Evolutionary conservation across 23 tunicate genomes (phyloP).

Genomic region (Styela plicata): DNA sequence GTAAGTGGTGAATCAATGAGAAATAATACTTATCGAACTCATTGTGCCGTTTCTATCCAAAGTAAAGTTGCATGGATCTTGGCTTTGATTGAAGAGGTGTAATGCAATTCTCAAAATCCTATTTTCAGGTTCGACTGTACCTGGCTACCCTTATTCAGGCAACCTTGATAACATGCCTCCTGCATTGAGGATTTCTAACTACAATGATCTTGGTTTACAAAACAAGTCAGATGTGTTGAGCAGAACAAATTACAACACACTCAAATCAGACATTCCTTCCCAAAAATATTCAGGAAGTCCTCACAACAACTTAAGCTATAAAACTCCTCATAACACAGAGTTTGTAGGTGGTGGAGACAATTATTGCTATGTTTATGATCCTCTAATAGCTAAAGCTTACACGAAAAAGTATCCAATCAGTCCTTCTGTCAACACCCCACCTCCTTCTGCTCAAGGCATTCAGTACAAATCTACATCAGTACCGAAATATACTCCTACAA

Average conservation of each 20-base stretch:
- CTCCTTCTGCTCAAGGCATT: neutral
- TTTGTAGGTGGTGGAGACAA: slow-evolving; percentile 6
- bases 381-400: slow-evolving; percentile 16
- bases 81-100: too few relatives aligned
- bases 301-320: neutral
- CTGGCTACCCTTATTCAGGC: neutral
- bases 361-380: slow-evolving; percentile 28
- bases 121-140: neutral
- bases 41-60: too few relatives aligned
- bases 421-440: neutral
- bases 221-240: neutral
- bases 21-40: too few relatives aligned
- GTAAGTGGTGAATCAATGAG: too few relatives aligned
- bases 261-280: neutral
- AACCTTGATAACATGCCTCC: neutral
- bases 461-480: neutral
- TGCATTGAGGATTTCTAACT: neutral
- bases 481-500: neutral
- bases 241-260: neutral
- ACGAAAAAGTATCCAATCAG: slow-evolving; percentile 28
- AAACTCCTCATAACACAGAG: neutral
- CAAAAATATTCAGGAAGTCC: neutral
- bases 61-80: too few relatives aligned
- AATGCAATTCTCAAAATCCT: too few relatives aligned
- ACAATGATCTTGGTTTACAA: neutral